Percentiles rank a stretch among this genome's conserved stretches.
phyloP scores from a whole-genome alignment of 2,797 vertebrate genomes.

The Acanthopagrus latus region DNA sequence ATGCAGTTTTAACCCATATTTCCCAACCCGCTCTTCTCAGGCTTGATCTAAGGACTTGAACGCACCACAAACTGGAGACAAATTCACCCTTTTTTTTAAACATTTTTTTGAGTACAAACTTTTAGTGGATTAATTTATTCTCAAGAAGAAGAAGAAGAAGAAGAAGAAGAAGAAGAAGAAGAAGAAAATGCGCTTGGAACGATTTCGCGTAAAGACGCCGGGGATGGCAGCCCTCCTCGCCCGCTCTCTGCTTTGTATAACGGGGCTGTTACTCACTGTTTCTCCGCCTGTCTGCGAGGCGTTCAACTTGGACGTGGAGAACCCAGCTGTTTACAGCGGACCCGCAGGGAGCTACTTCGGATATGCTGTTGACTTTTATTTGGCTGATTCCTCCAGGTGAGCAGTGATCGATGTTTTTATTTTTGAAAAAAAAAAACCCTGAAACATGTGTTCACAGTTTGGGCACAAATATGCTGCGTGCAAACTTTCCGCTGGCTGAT shows the following conservation, averaged over 20 bases:
- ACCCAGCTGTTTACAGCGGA: conserved; percentile 88
- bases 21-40: conserved; percentile 14
- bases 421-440: not conserved
- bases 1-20: conserved; percentile 71
- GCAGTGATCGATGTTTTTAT: fast-evolving
- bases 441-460: conserved; percentile 9
- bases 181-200: conserved; percentile 75
- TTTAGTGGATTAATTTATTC: conserved; percentile 63
- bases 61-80: conserved; percentile 23
- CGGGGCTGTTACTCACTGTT: conserved; percentile 62
- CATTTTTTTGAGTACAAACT: conserved; percentile 34
- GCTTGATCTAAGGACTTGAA: conserved; percentile 33
- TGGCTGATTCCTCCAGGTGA: conserved; percentile 88
- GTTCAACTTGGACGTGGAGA: conserved; percentile 92
- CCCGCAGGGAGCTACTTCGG: conserved; percentile 91
- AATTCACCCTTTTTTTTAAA: no score
- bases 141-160: not conserved
- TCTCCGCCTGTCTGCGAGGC: conserved; percentile 77
- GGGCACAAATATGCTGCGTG: conserved; percentile 33
- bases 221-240: conserved; percentile 39
- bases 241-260: conserved; percentile 64
- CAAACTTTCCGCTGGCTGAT: conserved; percentile 48
- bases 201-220: conserved; percentile 71
- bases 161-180: not conserved
- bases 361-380: conserved; percentile 93